phyloP scores from a whole-genome alignment of 2,113 vertebrate genomes.

The Pan paniscus region DNA sequence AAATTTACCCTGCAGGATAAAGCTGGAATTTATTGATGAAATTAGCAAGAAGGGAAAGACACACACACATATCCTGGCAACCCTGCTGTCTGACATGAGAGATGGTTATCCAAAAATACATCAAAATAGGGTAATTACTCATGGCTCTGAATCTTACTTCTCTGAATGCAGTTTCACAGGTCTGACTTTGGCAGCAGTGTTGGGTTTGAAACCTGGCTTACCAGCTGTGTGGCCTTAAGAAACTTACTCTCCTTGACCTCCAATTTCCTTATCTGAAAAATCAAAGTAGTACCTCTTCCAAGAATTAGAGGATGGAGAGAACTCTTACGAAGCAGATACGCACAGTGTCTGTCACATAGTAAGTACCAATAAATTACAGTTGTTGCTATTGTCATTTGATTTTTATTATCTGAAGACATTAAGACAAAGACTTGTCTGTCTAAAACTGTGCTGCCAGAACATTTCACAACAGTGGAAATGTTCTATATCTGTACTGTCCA shows the following conservation, averaged over 20 bases:
- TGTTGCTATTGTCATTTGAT: not conserved
- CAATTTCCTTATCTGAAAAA: slow-evolving; percentile 22
- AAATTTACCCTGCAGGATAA: not conserved
- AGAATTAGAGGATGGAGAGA: not conserved
- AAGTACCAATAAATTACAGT: not conserved
- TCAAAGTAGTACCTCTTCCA: not conserved
- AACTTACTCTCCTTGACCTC: slow-evolving; percentile 20
- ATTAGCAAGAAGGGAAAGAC: not conserved
- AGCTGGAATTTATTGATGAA: not conserved
- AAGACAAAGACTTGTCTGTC: not conserved
- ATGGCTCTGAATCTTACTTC: not conserved
- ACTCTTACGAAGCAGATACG: not conserved
- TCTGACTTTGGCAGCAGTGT: not conserved
- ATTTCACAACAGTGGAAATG: not conserved
- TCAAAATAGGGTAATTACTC: not conserved
- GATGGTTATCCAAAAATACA: not conserved
- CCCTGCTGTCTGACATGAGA: not conserved
- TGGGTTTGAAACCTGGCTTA: not conserved
- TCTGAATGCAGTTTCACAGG: not conserved
- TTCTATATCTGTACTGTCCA: not conserved
- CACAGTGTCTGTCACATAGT: not conserved
- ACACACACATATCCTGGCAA: not conserved
- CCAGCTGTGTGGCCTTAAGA: not conserved
- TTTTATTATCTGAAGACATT: slow-evolving; percentile 22
- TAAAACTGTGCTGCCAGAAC: not conserved